These are phyloP conservation scores for Neoniphon sammara DNA, from an alignment of 2,797 vertebrate genomes.

Conservation along the genomic window DNA sequence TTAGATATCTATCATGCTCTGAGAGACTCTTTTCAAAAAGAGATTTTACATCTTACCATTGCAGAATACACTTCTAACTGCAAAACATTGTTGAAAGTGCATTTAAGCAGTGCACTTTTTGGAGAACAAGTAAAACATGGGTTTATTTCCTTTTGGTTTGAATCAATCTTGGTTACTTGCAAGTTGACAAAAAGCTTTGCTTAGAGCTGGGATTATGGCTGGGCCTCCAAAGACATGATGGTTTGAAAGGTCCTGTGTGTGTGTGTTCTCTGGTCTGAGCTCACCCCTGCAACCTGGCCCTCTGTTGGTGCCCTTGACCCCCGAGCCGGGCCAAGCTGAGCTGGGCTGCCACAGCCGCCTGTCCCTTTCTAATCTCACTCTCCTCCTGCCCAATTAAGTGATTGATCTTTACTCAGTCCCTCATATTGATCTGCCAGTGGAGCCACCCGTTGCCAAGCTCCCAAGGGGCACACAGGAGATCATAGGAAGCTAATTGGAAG, in stretches of 20 bases:
- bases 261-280: slow-evolving; percentile 36
- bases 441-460: slow-evolving; percentile 49
- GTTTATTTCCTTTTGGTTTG: not conserved
- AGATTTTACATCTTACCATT: not conserved
- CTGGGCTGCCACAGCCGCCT: slow-evolving; percentile 53
- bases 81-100: not conserved
- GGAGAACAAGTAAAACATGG: not conserved
- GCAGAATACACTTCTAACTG: not conserved
- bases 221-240: slow-evolving; percentile 7
- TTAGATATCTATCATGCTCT: not conserved
- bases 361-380: slow-evolving; percentile 58
- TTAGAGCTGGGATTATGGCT: slow-evolving; percentile 10
- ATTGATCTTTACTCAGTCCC: slow-evolving; percentile 71
- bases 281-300: slow-evolving; percentile 40
- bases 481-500: slow-evolving; percentile 58
- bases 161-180: not conserved
- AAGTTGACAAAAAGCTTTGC: slow-evolving; percentile 19
- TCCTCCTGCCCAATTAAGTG: slow-evolving; percentile 71
- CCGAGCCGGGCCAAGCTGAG: not conserved
- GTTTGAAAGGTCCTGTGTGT: slow-evolving; percentile 36
- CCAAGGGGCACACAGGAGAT: slow-evolving; percentile 51
- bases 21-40: not conserved
- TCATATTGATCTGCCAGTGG: slow-evolving; percentile 68
- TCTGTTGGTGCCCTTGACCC: slow-evolving; percentile 60
- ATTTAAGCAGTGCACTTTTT: not conserved